Conservation (phyloP, 64 coral and sea anemone species). For the Pachyseris speciosa region DNA sequence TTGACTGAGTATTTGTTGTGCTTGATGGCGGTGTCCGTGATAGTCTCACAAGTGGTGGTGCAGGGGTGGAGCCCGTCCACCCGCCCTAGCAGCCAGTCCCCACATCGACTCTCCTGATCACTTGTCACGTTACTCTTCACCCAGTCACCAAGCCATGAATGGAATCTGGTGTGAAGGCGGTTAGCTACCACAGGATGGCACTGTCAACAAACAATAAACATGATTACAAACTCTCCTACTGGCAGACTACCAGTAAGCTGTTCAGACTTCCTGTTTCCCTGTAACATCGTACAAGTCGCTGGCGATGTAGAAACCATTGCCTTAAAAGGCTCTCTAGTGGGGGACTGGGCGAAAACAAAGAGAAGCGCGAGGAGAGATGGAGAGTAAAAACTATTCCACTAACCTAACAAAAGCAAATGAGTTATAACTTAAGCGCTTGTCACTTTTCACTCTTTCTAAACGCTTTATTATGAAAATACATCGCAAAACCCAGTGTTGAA, state of each 20-base stretch:
- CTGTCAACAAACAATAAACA: constrained; percentile 38
- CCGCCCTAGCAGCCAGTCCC: constrained; percentile 90
- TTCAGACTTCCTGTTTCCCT: too few relatives aligned
- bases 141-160: constrained; percentile 90
- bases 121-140: constrained; percentile 70
- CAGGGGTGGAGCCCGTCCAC: constrained; percentile 84
- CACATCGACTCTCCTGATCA: constrained; percentile 77
- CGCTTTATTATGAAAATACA: too few relatives aligned
- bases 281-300: too few relatives aligned
- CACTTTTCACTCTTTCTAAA: too few relatives aligned
- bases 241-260: neutral
- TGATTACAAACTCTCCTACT: neutral
- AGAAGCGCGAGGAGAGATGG: too few relatives aligned
- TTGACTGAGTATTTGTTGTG: constrained; percentile 92
- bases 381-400: too few relatives aligned
- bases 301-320: too few relatives aligned
- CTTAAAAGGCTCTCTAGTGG: too few relatives aligned
- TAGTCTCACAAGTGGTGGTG: constrained; percentile 66
- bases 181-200: constrained; percentile 76
- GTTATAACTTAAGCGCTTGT: too few relatives aligned
- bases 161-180: constrained; percentile 84
- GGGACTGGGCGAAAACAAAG: too few relatives aligned
- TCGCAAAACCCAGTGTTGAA: too few relatives aligned
- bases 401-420: too few relatives aligned
- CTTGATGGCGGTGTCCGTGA: constrained; percentile 67